Evolutionary conservation across 2,888 invertebrate species (phyloP), one percentile per base, ranked within the genome.

Genomic region (Epiblema foenella): DNA sequence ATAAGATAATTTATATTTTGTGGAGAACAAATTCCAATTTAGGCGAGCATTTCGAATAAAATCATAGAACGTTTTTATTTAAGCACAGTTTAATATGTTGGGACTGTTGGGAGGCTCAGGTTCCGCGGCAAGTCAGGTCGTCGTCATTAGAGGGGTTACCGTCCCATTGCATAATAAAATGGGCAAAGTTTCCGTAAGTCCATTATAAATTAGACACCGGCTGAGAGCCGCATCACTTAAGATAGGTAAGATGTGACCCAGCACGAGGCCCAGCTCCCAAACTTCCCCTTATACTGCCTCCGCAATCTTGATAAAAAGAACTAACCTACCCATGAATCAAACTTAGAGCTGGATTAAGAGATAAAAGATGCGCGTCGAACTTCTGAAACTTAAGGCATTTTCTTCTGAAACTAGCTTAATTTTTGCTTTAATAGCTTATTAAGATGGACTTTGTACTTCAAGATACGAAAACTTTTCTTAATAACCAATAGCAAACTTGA

Each of bases 191-290:
- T 91, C 88, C 91, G 86, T 89, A 93, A 93, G 93, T 92, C 93
- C 93, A 93, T 93, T 93, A 93, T 93, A 93, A 93, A 93, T 93
- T 93, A 93, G 93, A 93, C 93, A 90, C 89, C 88, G 91, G 90
- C 84, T 84, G 84, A 91, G 90, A 88, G 88, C 88, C 91, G 91
- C 92, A 91, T 93, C 93, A 90, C 90, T 92, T 93, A 89, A 93
- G 93, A 91, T 93, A 91, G 92, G 92, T 91, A 91, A 87, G 89
- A 91, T 91, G 89, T 90, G 92, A 91, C 92, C 92, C 89, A 88
- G 86, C 89, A 89, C 89, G 90, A 90, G 86, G 86, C 89, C 85
- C 82, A 86, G 87, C 85, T 84, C 81, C 88, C 89, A 83, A 91
- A 91, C 88, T 92, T 91, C 85, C 79, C 77, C 83, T n/a, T 89